Base-by-base conservation (phyloP, 2,113 vertebrate genomes). In the Rousettus leschenaultii region DNA sequence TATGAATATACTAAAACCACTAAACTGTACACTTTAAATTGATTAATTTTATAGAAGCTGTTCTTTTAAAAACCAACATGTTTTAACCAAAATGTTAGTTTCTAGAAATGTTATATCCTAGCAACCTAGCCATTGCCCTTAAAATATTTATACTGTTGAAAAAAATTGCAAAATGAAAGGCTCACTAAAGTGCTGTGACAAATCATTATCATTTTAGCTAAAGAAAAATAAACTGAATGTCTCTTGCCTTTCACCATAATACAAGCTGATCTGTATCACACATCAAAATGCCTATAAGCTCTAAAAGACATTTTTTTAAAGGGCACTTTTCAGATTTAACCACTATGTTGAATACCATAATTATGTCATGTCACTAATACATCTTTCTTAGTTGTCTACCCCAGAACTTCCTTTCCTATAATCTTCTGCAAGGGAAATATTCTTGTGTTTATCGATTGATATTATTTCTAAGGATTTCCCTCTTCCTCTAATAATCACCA, bases 71-170 rank as follows among this genome's bases (percentile, higher is more conserved):
- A 95, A 75, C 28, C 43, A 88, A 91, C 24, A 73, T 45, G 45
- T 82, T 96, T 95, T 92, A 95, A 95, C 43, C 78, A 95, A 93
- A 93, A 91, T 91, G 38, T 84, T 84, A 73, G 43, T 73, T 91
- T 84, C 48, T 68, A 93, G 73, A 93, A 88, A 82, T 80, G 35
- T 28, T 85, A 71, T 92, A 89, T 59, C 68, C 57, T 45, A 89
- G 73, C 43, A 78, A 95, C 35, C 45, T 73, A 80, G 35, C 15
- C 68, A 88, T 19, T 94, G 35, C 15, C 84, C 83, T 95, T 93
- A 89, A 96, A 94, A 88, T 95, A 77, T 91, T 93, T 83, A 95
- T n/a, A 89, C 24, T 82, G 73, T 7, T 68, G 22, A 45, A 66
- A 89, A 97, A 77, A 4, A 26, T 86, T 88, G 95, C 63, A 94